Percentiles rank a stretch among this genome's conserved stretches.
phyloP scores from a whole-genome alignment of 2,888 invertebrate species.

The Megaustenia siamemsis region DNA sequence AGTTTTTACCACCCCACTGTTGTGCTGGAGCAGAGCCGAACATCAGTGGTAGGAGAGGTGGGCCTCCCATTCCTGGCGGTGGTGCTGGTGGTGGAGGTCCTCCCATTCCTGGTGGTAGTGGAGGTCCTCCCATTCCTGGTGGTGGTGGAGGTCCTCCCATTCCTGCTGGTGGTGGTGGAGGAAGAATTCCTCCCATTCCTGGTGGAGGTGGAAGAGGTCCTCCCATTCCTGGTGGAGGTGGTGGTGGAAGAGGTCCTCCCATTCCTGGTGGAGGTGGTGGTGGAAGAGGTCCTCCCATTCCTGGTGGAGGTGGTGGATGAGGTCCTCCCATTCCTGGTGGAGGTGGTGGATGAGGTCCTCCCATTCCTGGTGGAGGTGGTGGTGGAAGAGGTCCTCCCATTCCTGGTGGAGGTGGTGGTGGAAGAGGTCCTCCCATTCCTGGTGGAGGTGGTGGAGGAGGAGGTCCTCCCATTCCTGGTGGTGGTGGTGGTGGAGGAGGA shows the following conservation, averaged over 20 bases:
- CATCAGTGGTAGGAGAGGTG: slow-evolving; percentile 54
- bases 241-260: too few species aligned
- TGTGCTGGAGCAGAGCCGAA: slow-evolving; percentile 18
- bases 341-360: slow-evolving; percentile 68
- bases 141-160: slow-evolving; percentile 76
- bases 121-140: too few species aligned
- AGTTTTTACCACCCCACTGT: slow-evolving; percentile 46
- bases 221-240: slow-evolving; percentile 56
- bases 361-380: slow-evolving; percentile 61
- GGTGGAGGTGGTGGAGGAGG: too few species aligned
- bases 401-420: too few species aligned
- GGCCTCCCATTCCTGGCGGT: slow-evolving; percentile 69
- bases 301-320: too few species aligned
- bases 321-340: too few species aligned
- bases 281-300: too few species aligned
- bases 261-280: too few species aligned
- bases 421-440: too few species aligned
- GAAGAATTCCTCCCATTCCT: slow-evolving; percentile 73
- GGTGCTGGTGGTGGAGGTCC: slow-evolving; percentile 76
- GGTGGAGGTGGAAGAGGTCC: slow-evolving; percentile 68
- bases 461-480: too few species aligned
- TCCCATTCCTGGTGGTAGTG: slow-evolving; percentile 60
- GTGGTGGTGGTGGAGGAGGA: too few species aligned
- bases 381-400: too few species aligned
- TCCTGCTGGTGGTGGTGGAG: slow-evolving; percentile 69